These are phyloP conservation scores for Aphis craccivora DNA, from an alignment of 1,140 invertebrate species.

Conservation along the genomic window DNA sequence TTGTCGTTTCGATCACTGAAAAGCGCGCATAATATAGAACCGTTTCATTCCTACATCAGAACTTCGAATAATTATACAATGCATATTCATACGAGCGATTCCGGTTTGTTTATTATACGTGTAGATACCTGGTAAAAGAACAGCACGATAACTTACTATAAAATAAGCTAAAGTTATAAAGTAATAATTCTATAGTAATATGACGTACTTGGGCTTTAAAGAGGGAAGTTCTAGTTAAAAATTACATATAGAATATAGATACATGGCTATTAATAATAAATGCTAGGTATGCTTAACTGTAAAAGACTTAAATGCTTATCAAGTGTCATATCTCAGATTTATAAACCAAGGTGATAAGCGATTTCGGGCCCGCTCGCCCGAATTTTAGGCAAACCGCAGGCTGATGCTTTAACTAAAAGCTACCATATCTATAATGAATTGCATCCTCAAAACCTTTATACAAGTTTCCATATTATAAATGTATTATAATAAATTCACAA, in stretches of 20 bases:
- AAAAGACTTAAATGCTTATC: neutral
- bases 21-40: neutral
- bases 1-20: neutral
- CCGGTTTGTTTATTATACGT: no score
- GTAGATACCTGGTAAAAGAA: no score
- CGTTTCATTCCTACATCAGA: neutral
- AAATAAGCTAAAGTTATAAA: neutral
- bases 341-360: neutral
- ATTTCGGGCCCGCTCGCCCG: neutral
- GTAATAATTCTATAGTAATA: neutral
- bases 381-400: no score
- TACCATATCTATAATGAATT: neutral
- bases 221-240: neutral
- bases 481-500: neutral
- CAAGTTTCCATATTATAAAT: neutral
- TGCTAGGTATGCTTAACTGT: neutral
- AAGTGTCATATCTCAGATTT: neutral
- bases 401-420: neutral
- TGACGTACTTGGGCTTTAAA: neutral
- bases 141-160: no score
- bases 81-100: no score
- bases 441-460: neutral
- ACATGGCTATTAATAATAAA: neutral
- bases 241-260: neutral
- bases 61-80: neutral